Base-by-base conservation (phyloP, 2,113 vertebrate species). In the Rallus limicola region DNA sequence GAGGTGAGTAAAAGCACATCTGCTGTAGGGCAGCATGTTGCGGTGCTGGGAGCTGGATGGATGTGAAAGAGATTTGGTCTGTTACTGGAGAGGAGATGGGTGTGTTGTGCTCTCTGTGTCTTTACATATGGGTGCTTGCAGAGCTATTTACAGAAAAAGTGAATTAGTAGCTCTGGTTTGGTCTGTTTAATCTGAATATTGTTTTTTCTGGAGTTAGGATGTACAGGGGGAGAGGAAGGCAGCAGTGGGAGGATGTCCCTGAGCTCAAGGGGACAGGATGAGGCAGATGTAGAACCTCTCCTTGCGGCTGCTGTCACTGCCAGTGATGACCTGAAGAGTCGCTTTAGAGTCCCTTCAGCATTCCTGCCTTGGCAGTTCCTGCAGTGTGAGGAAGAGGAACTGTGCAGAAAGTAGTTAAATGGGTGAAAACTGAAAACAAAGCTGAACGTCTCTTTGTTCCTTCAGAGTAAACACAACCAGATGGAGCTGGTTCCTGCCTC, bases 321-420 rank as follows among this genome's bases (percentile, higher is more conserved):
- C 6, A 44, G 62, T 6, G 60, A 2, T 1, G 4, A 42, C 15
- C 29, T 28, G 23, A 5, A 31, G 34, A 55, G 18, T 14, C 4
- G 0, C 11, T 0, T 28, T 20, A 28, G 13, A 58, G 31, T 62
- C 68, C 1, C 60, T 63, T 68, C 17, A 15, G 0, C 18, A 5
- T 65, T 85, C 46, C 46, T 71, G 82, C 77, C 40, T 63, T 65
- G 42, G 63, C 53, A 34, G 59, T 71, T 52, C 3, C 69, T 59
- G 83, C 88, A 42, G 0, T 5, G 56, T 4, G 44, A 60, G 75
- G 80, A 70, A 17, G 28, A 21, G 42, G n/a, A 62, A 36, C 21
- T 17, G 58, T 33, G 50, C 58, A 48, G 74, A 33, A 38, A 62
- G 68, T 21, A 33, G 33, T 38, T 23, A 18, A 80, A 18, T 9